Evolutionary conservation across 2,888 invertebrate genomes (phyloP), one percentile per base, ranked within the genome.

Genomic region (Allolobophora icterica): DNA sequence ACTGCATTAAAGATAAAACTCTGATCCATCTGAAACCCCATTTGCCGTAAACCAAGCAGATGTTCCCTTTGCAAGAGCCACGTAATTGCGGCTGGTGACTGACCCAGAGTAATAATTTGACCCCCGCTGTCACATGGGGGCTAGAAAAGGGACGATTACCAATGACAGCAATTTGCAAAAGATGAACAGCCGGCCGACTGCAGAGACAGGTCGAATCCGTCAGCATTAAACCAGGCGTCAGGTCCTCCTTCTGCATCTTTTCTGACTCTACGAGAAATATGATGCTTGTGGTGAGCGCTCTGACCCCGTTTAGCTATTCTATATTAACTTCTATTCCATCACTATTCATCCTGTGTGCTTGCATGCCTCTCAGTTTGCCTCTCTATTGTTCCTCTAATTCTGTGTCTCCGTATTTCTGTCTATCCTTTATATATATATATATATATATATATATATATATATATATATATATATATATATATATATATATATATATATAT

Each of bases 91-190:
- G 71, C 1, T 0, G n/a, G 71, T n/a, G 71, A n/a, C 71, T 71
- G 71, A 71, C n/a, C 6, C 71, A 71, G 71, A n/a, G 71, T 71
- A 71, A 71, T 71, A 71, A 71, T 71, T 71, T 71, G 30, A 71
- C 8, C n/a, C n/a, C 8, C n/a, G 71, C 30, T n/a, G 71, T 13
- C 71, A 71, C 71, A 30, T 1, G 71, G n/a, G 71, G 71, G n/a
- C n/a, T n/a, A 0, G 71, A n/a, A n/a, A n/a, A 71, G 71, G 30
- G 71, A 11, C n/a, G 71, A 71, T 71, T 11, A n/a, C 30, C 71
- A 71, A 71, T 71, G 71, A 71, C n/a, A 71, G 71, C 71, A 71
- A 71, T 71, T 71, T 71, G n/a, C 71, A 71, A 71, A 71, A 71
- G 71, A 71, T 71, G 71, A 71, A n/a, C 30, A 13, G 71, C n/a